Evolutionary conservation across 1,140 invertebrate species (phyloP).

Genomic region (Lutraria rhynchaena): DNA sequence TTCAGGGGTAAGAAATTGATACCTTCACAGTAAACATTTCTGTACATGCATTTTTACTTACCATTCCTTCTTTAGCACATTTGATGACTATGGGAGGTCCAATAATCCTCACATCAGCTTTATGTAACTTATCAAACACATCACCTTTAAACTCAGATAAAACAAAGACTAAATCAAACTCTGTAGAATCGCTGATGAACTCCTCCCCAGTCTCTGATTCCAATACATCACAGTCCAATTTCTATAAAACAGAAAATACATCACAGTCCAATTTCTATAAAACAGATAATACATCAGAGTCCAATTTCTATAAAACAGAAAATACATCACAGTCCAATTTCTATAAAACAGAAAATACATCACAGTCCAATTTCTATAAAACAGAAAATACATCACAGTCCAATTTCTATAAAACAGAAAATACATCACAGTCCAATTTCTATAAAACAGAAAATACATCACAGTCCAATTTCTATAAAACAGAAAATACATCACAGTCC

Average conservation of each 20-base stretch:
- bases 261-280: neutral
- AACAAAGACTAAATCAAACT: constrained; percentile 87
- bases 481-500: neutral
- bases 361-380: neutral
- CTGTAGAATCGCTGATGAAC: constrained; percentile 70
- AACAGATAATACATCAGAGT: neutral
- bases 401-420: constrained; percentile 88
- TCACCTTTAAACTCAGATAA: constrained; percentile 87
- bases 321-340: neutral
- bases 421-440: constrained; percentile 84
- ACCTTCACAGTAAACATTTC: no score
- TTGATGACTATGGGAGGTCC: constrained; percentile 79
- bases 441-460: constrained; percentile 66
- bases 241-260: constrained; percentile 57
- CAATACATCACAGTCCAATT: constrained; percentile 58
- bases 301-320: neutral
- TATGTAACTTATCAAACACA: constrained; percentile 86
- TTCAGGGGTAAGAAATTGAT: no score
- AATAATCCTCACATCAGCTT: constrained; percentile 83
- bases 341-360: neutral
- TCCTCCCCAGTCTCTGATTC: constrained; percentile 77
- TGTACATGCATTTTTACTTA: no score
- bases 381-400: constrained; percentile 83
- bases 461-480: constrained; percentile 62
- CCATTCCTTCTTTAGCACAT: constrained; percentile 75